Conservation (phyloP, 1,140 invertebrate species). For the Tachypleus tridentatus region DNA sequence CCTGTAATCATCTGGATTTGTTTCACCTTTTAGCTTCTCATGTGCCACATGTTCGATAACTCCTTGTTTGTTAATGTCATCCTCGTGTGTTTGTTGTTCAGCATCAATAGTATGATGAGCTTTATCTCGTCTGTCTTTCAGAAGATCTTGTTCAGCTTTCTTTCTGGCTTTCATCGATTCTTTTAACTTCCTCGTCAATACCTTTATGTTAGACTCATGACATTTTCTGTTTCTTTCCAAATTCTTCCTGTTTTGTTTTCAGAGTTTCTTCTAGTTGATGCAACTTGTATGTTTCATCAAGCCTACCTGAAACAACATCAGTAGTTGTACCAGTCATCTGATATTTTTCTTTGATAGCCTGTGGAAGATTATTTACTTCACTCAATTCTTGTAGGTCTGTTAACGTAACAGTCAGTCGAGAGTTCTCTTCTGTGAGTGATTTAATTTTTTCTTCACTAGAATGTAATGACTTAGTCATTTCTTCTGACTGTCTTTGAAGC, state of each 20-base stretch:
- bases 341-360: no score
- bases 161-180: conserved; percentile 28
- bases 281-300: conserved; percentile 11
- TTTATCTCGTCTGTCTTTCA: no score
- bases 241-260: conserved; percentile 6
- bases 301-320: no score
- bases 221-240: conserved; percentile 14
- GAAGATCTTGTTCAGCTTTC: not conserved
- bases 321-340: no score
- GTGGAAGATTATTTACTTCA: no score
- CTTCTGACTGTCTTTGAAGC: no score
- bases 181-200: conserved; percentile 31
- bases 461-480: conserved; percentile 1
- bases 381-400: not conserved
- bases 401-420: not conserved
- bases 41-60: conserved; percentile 20
- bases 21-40: conserved; percentile 4
- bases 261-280: conserved; percentile 6
- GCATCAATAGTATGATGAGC: no score
- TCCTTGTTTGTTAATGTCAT: conserved; percentile 20
- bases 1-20: conserved; percentile 15
- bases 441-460: conserved; percentile 3
- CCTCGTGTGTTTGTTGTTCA: no score
- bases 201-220: conserved; percentile 27
- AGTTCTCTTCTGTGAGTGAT: not conserved